Evolutionary conservation across 2,797 vertebrate species (phyloP).

Genomic region (Triplophysa bombifrons): DNA sequence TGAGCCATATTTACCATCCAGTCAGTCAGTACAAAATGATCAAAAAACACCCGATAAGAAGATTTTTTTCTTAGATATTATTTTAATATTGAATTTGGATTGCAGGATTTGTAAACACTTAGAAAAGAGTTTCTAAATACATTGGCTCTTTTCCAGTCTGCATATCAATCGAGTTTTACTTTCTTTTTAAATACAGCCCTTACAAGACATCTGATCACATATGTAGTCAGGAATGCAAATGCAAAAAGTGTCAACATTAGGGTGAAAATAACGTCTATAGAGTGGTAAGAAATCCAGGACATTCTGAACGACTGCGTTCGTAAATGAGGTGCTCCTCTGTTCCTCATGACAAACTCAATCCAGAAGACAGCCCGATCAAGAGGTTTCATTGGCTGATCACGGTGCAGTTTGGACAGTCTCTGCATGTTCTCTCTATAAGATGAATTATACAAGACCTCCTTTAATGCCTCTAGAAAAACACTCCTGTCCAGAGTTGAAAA

Average conservation of each 20-base stretch:
- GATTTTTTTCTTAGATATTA: background rate
- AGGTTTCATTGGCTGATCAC: slow-evolving; percentile 50
- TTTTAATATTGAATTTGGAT: background rate
- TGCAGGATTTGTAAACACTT: background rate
- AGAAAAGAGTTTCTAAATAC: background rate
- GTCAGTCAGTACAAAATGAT: background rate
- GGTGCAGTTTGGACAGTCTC: slow-evolving; percentile 50
- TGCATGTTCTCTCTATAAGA: slow-evolving; percentile 54
- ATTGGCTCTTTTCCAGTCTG: background rate
- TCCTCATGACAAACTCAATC: slow-evolving; percentile 14
- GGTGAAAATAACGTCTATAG: slow-evolving; percentile 41
- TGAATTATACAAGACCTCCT: slow-evolving; percentile 47
- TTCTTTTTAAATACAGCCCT: too few relatives aligned
- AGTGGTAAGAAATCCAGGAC: slow-evolving; percentile 49
- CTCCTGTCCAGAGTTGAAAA: slow-evolving; percentile 42
- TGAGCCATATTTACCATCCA: too few relatives aligned
- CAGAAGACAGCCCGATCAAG: slow-evolving; percentile 49
- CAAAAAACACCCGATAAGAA: background rate
- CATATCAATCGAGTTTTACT: slow-evolving; percentile 35
- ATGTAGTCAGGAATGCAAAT: too few relatives aligned
- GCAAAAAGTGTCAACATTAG: too few relatives aligned
- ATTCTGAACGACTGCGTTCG: slow-evolving; percentile 40
- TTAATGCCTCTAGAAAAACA: slow-evolving; percentile 28
- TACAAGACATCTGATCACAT: too few relatives aligned
- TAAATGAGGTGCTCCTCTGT: background rate